Base-by-base conservation (phyloP, 1,140 invertebrate species). In the Arion vulgaris region DNA sequence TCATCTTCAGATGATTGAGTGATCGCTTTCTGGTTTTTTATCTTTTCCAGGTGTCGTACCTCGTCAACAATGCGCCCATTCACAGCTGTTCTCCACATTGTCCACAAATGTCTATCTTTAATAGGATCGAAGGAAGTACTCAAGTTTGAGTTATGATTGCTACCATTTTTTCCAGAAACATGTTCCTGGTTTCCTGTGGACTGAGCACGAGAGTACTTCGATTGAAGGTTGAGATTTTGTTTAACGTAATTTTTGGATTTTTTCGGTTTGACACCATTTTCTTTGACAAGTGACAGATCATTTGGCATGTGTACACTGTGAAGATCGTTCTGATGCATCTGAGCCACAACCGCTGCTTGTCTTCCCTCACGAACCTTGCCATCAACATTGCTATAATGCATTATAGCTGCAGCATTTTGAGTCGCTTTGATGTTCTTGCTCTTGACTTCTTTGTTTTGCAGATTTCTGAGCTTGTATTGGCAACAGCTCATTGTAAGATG, bases 61-160 rank as follows among this genome's bases (percentile, higher is more conserved):
- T 86, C 81, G 51, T 85, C 83, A 41, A 86, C 76, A 62, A 86
- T 86, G 0, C 82, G 57, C 1, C 84, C 85, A 73, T 86, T 86
- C 57, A 86, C 85, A 34, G 85, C 85, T 1, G 82, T 84, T 5
- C 85, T 49, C 85, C 85, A 86, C 85, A 86, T 86, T 1, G 84
- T 82, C 85, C 85, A 86, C 78, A 86, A 73, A 74, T 86, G 85
- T 32, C 84, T 49, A 78, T 85, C 84, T 45, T 82, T 83, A 83
- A 86, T 83, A 26, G 85, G 85, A 62, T 86, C 85, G 39, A 86
- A 86, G 2, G 83, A 80, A 53, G 80, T 84, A 34, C 26, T 80
- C 69, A 86, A 73, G 19, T 80, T 66, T 0, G 62, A 45, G 26
- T 79, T 71, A 36, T 71, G 38, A 32, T 32, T 49, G 11, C 9